Evolutionary conservation across 2,113 vertebrate species (phyloP), one percentile per base, ranked within the genome.

Genomic region (Zonotrichia leucophrys): DNA sequence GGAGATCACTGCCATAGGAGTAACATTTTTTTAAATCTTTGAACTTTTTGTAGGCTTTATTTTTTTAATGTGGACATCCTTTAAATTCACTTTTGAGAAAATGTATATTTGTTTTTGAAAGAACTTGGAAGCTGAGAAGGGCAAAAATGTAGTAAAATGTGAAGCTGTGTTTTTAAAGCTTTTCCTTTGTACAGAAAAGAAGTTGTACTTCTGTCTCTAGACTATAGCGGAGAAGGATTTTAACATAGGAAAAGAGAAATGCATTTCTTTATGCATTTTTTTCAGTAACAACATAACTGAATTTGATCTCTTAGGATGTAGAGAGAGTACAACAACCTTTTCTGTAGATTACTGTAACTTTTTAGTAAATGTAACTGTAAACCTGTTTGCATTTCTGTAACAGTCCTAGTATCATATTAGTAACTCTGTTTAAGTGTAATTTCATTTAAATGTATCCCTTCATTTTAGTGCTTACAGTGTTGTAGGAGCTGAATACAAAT

Each of bases 21-120:
- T 97, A 97, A 96, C 97, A 94, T 98, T 98, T 98, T 96, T 97
- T 98, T 97, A 98, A 97, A 97, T 93, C 77, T 98, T 97, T 92
- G 97, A 98, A 98, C 98, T 94, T 98, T 98, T 98, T 98, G 98
- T 98, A 98, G 98, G 96, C 97, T 98, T 98, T 98, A 98, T 98
- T 98, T 98, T 98, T 98, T 98, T 98, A 98, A 98, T 98, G 98
- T 98, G 98, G 97, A 97, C 97, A 97, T 98, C 96, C 96, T 97
- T 98, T 95, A 97, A 97, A 97, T 98, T 98, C 97, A 95, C 97
- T 98, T 98, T 97, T 94, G 95, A 97, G 95, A 96, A 97, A 98
- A 96, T 98, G 97, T 98, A 97, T 96, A 97, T 98, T 97, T 97
- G 97, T 96, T 98, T 97, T 95, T 94, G 96, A 97, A 97, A 96